Evolutionary conservation across 1,140 invertebrate species (phyloP).

Genomic region (Dendrolimus kikuchii): DNA sequence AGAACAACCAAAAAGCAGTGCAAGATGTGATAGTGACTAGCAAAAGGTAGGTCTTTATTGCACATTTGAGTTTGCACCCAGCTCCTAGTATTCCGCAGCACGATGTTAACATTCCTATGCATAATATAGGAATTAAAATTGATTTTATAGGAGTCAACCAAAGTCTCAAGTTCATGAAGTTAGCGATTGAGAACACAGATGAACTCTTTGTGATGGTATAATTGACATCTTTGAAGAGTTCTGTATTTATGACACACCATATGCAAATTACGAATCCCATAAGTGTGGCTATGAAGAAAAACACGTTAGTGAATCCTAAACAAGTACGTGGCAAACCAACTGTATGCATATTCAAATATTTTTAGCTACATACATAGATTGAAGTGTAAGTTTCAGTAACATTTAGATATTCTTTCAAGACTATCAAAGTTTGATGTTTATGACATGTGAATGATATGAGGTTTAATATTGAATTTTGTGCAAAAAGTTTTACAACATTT

Average conservation of each 20-base stretch:
- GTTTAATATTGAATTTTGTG: background rate
- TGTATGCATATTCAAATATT: conserved; percentile 47
- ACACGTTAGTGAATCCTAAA: conserved; percentile 52
- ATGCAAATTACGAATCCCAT: conserved; percentile 39
- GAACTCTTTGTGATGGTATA: conserved; percentile 47
- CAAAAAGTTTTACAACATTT: too few species aligned
- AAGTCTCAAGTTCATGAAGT: conserved; percentile 49
- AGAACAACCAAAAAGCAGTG: conserved; percentile 45
- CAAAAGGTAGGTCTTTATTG: conserved; percentile 54
- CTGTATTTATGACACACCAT: conserved; percentile 52
- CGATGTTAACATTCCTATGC: conserved; percentile 44
- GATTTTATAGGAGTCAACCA: conserved; percentile 48
- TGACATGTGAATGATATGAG: conserved; percentile 2
- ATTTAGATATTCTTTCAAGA: conserved; percentile 5
- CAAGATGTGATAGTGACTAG: conserved; percentile 36
- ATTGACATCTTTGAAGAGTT: conserved; percentile 54
- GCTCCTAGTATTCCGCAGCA: conserved; percentile 56
- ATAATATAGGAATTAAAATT: conserved; percentile 35
- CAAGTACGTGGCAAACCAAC: conserved; percentile 51
- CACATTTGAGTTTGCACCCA: conserved; percentile 52
- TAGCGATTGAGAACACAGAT: conserved; percentile 31
- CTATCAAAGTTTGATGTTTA: conserved; percentile 7
- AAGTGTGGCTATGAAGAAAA: conserved; percentile 45
- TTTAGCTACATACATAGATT: conserved; percentile 1
- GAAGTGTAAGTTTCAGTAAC: background rate